Base-by-base conservation (phyloP, 2,113 vertebrate genomes). In the Chlamydotis undulata region DNA sequence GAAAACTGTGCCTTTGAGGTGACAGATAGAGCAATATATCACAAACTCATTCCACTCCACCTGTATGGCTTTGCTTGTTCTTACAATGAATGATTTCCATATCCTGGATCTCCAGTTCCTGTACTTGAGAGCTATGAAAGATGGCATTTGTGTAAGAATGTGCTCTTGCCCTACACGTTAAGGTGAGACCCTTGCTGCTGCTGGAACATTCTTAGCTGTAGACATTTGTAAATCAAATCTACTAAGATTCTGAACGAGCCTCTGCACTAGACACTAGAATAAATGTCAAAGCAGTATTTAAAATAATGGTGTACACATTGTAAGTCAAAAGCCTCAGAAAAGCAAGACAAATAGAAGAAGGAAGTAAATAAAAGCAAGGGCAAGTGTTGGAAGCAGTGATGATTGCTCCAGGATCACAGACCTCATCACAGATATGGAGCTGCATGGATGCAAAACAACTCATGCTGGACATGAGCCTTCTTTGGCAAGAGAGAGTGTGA, bases 1-100 rank as follows among this genome's bases (percentile, higher is more conserved):
- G 63, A 93, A 61, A 29, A 73, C 65, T 89, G 43, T 93, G 55
- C 53, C 41, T 93, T 73, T 88, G 41, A 79, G 75, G 29, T 95
- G 93, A 93, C 33, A n/a, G 71, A 96, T 96, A 69, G 70, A 76
- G 67, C 90, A 84, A 89, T 96, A 94, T 86, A 92, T 96, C 75
- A 59, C 82, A 85, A 95, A 93, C 79, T 87, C 87, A 91, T 96
- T 97, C 74, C 67, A 59, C 59, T 88, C 47, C 76, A 83, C 83
- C 61, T 86, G 1, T 69, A 69, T 83, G 87, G 28, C 67, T 94
- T 91, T 91, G 10, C 74, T 96, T 96, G 81, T 90, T 94, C 84
- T 93, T 83, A 91, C 45, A 91, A 87, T 89, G 53, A 91, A 93
- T 91, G 74, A 67, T 79, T 94, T 87, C 84, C 78, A 67, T 81